Evolutionary conservation across 2,113 vertebrate genomes (phyloP).

Genomic region (Caranx melampygus): DNA sequence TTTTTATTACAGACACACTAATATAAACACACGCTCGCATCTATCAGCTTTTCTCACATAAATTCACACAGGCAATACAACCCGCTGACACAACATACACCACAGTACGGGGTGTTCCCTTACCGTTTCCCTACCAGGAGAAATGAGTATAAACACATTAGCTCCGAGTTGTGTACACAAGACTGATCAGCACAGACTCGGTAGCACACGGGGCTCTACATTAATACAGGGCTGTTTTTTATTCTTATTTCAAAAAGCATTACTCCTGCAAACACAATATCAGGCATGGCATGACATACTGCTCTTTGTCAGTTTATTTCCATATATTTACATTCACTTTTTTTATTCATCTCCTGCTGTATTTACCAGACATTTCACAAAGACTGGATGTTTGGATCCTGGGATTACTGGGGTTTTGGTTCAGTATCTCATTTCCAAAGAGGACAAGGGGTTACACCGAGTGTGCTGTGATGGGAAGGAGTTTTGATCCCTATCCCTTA

Average conservation of each 20-base stretch:
- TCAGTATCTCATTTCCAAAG: slow-evolving; percentile 48
- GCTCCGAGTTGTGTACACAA: slow-evolving; percentile 23
- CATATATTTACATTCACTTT: slow-evolving; percentile 58
- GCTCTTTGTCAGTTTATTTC: slow-evolving; percentile 52
- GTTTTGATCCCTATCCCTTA: slow-evolving; percentile 33
- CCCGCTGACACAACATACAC: slow-evolving; percentile 44
- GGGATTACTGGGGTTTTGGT: slow-evolving; percentile 46
- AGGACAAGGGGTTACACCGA: slow-evolving; percentile 21
- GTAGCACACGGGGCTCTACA: slow-evolving; percentile 39
- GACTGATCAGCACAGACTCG: slow-evolving; percentile 26
- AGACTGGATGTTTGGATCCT: slow-evolving; percentile 17
- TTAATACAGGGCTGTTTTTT: slow-evolving; percentile 48
- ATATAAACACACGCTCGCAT: slow-evolving; percentile 42
- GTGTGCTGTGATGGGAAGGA: slow-evolving; percentile 1
- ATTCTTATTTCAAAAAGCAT: slow-evolving; percentile 51
- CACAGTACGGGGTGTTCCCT: slow-evolving; percentile 23
- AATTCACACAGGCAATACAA: slow-evolving; percentile 49
- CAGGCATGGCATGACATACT: slow-evolving; percentile 52
- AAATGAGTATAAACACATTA: slow-evolving; percentile 43
- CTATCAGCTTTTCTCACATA: slow-evolving; percentile 42
- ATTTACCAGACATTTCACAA: slow-evolving; percentile 46
- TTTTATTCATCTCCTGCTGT: slow-evolving; percentile 38
- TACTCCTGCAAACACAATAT: slow-evolving; percentile 41
- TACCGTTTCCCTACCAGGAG: slow-evolving; percentile 29
- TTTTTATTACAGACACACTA: slow-evolving; percentile 22